Conservation (phyloP, 2,797 vertebrate genomes). For the Periparus ater region DNA sequence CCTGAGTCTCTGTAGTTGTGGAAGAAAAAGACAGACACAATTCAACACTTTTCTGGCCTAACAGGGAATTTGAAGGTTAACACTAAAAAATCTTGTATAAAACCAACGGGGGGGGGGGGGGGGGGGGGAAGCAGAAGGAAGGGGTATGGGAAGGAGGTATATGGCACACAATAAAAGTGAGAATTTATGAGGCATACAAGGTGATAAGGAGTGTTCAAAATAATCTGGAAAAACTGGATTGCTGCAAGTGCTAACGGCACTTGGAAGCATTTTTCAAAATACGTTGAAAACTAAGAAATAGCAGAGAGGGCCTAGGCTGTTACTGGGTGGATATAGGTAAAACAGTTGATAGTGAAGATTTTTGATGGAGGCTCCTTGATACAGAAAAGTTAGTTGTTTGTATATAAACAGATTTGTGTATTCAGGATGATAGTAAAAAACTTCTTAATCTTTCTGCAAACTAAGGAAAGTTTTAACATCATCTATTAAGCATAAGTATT, state of each 20-base stretch:
- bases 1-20: neutral
- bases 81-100: neutral
- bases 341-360: neutral
- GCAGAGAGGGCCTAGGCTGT: neutral
- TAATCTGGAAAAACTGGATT: constrained; percentile 31
- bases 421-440: neutral
- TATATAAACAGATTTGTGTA: neutral
- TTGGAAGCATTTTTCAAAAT: neutral
- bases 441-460: neutral
- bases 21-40: neutral
- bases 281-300: neutral
- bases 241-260: neutral
- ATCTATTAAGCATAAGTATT: neutral
- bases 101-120: rapidly evolving
- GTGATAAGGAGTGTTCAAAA: constrained; percentile 6
- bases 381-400: neutral
- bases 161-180: neutral
- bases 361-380: neutral
- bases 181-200: constrained; percentile 27
- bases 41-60: neutral
- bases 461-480: neutral
- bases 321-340: neutral
- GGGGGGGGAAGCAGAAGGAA: rapidly evolving
- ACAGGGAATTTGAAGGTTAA: neutral
- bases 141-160: neutral